These are phyloP conservation scores for Rhabdomys dilectus DNA, from an alignment of 2,113 vertebrate genomes.

Conservation along the genomic window DNA sequence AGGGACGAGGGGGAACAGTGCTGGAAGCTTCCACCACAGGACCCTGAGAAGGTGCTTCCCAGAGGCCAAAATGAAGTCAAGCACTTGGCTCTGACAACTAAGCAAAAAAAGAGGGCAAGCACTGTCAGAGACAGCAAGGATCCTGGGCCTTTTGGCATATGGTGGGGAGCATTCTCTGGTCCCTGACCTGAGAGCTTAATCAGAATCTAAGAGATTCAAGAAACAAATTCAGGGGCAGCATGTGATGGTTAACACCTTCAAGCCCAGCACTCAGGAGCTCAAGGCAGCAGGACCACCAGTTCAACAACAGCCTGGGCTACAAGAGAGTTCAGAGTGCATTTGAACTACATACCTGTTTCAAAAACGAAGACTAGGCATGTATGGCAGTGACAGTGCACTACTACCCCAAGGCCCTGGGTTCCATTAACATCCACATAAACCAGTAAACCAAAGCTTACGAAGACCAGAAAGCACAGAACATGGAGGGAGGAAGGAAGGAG, in stretches of 20 bases:
- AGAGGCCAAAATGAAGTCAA: neutral
- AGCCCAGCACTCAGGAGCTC: neutral
- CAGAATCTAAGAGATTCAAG: neutral
- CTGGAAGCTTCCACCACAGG: neutral
- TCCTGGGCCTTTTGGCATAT: neutral
- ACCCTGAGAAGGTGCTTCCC: neutral
- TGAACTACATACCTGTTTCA: neutral
- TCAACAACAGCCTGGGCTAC: neutral
- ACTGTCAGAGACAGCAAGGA: neutral
- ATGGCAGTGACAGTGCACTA: neutral
- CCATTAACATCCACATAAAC: neutral
- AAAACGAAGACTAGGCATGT: neutral
- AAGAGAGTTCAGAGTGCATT: neutral
- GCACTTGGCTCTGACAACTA: neutral
- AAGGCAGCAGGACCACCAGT: neutral
- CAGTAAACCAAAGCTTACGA: neutral
- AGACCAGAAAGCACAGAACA: neutral
- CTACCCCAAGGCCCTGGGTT: neutral
- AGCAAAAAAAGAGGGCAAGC: no score
- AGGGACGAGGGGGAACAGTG: neutral
- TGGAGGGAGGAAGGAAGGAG: no score
- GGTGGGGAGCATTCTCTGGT: neutral
- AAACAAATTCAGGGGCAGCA: neutral
- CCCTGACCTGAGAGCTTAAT: neutral
- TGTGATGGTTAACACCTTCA: neutral